phyloP scores from a whole-genome alignment of 2,113 vertebrate species.

The Epinephelus moara region DNA sequence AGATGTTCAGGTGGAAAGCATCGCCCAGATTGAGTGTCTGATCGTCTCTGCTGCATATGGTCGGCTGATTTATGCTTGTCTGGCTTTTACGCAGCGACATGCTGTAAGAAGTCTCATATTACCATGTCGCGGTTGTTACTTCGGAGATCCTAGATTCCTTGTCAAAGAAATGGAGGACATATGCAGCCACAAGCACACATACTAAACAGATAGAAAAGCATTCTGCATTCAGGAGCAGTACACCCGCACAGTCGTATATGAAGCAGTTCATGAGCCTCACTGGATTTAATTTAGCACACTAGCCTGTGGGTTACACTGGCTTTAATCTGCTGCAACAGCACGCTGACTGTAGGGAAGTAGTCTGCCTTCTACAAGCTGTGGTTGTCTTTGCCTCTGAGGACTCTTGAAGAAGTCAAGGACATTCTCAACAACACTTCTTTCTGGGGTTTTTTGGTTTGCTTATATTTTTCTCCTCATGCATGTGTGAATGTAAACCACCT shows the following conservation, averaged over 20 bases:
- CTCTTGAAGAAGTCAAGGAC: slow-evolving; percentile 22
- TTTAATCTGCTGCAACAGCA: slow-evolving; percentile 34
- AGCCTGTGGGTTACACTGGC: slow-evolving; percentile 41
- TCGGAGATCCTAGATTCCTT: slow-evolving; percentile 11
- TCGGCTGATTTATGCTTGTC: slow-evolving; percentile 19
- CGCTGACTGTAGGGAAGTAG: background rate
- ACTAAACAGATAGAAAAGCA: background rate
- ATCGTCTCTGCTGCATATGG: slow-evolving; percentile 22
- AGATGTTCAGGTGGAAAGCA: slow-evolving; percentile 43
- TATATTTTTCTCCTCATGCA: background rate
- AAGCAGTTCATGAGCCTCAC: slow-evolving; percentile 26
- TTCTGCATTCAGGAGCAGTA: slow-evolving; percentile 11
- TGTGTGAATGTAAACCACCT: background rate
- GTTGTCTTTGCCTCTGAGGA: slow-evolving; percentile 28
- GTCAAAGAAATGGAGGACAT: background rate
- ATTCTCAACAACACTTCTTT: background rate
- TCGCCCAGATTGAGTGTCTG: slow-evolving; percentile 18
- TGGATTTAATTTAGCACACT: slow-evolving; percentile 44
- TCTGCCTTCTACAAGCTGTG: slow-evolving; percentile 13
- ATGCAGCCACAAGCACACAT: background rate
- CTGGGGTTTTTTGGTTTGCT: background rate
- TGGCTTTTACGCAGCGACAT: slow-evolving; percentile 1
- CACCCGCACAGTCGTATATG: background rate
- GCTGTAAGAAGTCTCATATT: slow-evolving; percentile 8
- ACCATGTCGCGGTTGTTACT: background rate